Evolutionary conservation across 2,113 vertebrate genomes (phyloP), one percentile per base, ranked within the genome.

Genomic region (Lasiurus cinereus): DNA sequence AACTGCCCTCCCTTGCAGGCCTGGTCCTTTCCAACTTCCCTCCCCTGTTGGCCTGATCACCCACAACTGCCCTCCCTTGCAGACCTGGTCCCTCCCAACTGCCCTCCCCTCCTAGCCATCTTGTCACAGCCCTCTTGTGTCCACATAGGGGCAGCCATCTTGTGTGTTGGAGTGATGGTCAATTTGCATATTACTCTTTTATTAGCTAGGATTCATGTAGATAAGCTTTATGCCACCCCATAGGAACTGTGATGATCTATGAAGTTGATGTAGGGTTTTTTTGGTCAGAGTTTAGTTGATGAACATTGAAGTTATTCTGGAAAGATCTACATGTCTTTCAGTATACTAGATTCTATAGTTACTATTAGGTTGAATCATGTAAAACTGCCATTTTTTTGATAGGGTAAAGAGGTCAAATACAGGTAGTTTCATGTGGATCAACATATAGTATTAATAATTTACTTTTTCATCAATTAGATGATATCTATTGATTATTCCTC

Each of bases 401-500:
- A 79, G 43, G n/a, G 39, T 88, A 74, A 59, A 94, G 62, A 3
- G 46, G 66, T 88, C 64, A 91, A 56, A 66, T 90, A 78, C 70
- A 33, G 50, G 5, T 22, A 93, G 10, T 91, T 73, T 91, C 59
- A 70, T 84, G 64, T 80, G 39, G 9, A 6, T 52, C 43, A 93
- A 69, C 36, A 84, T 74, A 82, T 76, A 69, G 22, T 66, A 33
- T 82, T 89, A 94, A 33, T 83, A 92, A 86, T 66, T 90, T 90
- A 16, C 3, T 33, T 87, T 50, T 94, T 59, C 50, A 18, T 59
- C 9, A 31, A 0, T 31, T 50, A 43, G 15, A 31, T 66, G 15
- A 31, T 66, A 64, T 82, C 66, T 95, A 69, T 83, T 87, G 7
- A 5, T 88, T 76, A 39, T 94, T 93, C 79, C 77, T 95, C 62